Conservation (phyloP, 1,140 invertebrate species). For the Cheumatopsyche charites region DNA sequence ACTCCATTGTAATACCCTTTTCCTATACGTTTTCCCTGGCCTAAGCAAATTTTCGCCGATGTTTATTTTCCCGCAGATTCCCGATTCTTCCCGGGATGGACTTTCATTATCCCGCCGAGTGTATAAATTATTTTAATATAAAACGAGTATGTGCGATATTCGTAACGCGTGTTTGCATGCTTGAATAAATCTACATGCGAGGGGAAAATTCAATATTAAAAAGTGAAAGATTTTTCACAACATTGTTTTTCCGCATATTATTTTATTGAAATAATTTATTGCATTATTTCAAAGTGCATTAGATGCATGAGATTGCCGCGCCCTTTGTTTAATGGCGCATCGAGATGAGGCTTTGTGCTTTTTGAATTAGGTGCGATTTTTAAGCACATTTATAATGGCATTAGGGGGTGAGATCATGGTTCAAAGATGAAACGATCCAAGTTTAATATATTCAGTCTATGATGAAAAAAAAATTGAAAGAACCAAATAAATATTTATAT, state of each 20-base stretch:
- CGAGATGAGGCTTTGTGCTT: constrained; percentile 39
- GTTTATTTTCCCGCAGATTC: constrained; percentile 47
- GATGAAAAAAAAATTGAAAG: constrained; percentile 16
- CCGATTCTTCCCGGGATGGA: constrained; percentile 44
- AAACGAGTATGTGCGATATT: background rate
- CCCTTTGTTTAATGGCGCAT: constrained; percentile 40
- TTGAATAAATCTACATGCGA: constrained; percentile 6
- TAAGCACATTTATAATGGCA: constrained; percentile 47
- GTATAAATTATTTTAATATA: constrained; percentile 35
- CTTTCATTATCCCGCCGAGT: constrained; percentile 33
- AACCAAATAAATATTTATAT: background rate
- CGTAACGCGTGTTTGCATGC: background rate
- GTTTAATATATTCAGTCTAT: constrained; percentile 6
- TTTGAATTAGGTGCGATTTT: constrained; percentile 48
- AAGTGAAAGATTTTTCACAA: no score
- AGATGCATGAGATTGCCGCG: constrained; percentile 22
- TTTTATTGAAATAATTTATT: constrained; percentile 1
- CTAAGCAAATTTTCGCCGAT: constrained; percentile 49
- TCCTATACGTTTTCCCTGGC: constrained; percentile 44
- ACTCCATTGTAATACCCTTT: constrained; percentile 48
- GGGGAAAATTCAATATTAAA: no score
- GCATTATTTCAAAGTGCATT: constrained; percentile 8
- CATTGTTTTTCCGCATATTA: no score
- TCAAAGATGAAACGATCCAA: constrained; percentile 25
- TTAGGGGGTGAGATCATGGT: constrained; percentile 27